These are phyloP conservation scores for Clanis bilineata DNA, from an alignment of 2,888 invertebrate genomes.

Conservation along the genomic window DNA sequence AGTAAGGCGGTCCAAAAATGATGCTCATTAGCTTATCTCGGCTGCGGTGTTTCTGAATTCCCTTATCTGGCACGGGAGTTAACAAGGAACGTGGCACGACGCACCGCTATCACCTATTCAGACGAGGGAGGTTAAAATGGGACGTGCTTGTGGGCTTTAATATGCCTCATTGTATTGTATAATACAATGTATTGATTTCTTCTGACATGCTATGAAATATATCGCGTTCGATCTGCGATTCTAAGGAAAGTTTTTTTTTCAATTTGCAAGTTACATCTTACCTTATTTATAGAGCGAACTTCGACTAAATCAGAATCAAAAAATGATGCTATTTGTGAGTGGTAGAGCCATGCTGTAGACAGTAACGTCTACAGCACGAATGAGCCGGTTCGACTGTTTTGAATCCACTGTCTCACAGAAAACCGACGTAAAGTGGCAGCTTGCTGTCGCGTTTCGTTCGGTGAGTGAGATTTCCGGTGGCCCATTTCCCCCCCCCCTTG, in stretches of 20 bases:
- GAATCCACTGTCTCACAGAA: too few species aligned
- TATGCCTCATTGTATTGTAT: slow-evolving; percentile 40
- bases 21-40: slow-evolving; percentile 69
- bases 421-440: too few species aligned
- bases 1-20: slow-evolving; percentile 53
- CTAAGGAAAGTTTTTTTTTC: neutral
- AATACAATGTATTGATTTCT: slow-evolving; percentile 19
- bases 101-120: slow-evolving; percentile 41
- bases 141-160: slow-evolving; percentile 50
- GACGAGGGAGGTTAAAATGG: slow-evolving; percentile 50
- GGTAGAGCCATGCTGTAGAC: too few species aligned
- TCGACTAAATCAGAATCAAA: too few species aligned
- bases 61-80: slow-evolving; percentile 61
- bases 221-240: neutral
- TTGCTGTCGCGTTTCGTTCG: too few species aligned
- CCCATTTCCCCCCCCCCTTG: too few species aligned
- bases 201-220: neutral
- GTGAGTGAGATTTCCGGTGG: too few species aligned
- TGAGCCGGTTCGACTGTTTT: too few species aligned
- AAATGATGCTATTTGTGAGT: too few species aligned
- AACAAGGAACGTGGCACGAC: slow-evolving; percentile 47
- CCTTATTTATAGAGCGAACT: too few species aligned
- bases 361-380: too few species aligned
- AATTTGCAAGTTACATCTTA: too few species aligned
- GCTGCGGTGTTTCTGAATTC: slow-evolving; percentile 52